phyloP scores from a whole-genome alignment of 2,888 invertebrate species.

The Melieria crassipennis region DNA sequence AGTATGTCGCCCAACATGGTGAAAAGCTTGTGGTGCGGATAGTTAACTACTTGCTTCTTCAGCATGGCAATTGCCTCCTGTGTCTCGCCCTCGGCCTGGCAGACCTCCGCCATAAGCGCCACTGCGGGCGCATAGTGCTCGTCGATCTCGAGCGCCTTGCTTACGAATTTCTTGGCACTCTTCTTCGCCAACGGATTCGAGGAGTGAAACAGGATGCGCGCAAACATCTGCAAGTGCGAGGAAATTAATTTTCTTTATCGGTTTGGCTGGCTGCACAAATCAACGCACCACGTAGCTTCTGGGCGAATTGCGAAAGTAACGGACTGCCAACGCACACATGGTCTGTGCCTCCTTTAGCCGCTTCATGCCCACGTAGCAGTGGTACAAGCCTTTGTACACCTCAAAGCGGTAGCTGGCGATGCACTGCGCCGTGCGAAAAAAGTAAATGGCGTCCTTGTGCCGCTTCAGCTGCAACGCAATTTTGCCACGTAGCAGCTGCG shows the following conservation, averaged over 20 bases:
- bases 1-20: conserved; percentile 61
- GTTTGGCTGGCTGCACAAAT: background rate
- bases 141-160: conserved; percentile 78
- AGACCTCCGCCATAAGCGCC: conserved; percentile 76
- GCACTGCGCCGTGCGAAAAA: conserved; percentile 55
- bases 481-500: conserved; percentile 74
- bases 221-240: conserved; percentile 72
- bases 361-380: conserved; percentile 76
- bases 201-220: conserved; percentile 72
- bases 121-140: conserved; percentile 78
- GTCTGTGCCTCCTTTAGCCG: conserved; percentile 78
- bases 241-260: background rate
- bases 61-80: conserved; percentile 76
- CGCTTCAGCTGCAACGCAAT: conserved; percentile 58
- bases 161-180: conserved; percentile 76
- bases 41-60: conserved; percentile 70
- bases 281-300: conserved; percentile 75
- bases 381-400: conserved; percentile 80
- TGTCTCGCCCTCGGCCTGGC: conserved; percentile 73
- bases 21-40: conserved; percentile 60
- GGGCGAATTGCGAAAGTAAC: conserved; percentile 77
- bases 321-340: conserved; percentile 77
- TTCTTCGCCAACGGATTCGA: conserved; percentile 69
- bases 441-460: conserved; percentile 57
- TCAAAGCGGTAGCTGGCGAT: conserved; percentile 68